Percentiles rank a stretch among this genome's conserved stretches.
Conservation (phyloP, 2,888 invertebrate genomes). For the Chironomus tentans region DNA sequence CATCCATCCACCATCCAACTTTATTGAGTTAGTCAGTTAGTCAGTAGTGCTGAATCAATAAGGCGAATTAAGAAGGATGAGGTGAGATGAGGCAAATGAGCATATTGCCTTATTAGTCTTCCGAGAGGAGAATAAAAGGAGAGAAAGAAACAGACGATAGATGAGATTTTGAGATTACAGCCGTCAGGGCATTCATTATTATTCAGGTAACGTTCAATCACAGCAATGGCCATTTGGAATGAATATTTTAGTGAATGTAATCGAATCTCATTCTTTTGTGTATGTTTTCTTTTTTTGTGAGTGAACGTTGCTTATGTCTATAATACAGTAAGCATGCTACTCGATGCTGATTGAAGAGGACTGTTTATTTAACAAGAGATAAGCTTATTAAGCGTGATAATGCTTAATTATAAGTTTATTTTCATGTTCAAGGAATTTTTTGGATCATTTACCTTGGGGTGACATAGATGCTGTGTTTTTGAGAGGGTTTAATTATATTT, state of each 20-base stretch:
- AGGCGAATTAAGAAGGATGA: background rate
- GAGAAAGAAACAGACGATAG: background rate
- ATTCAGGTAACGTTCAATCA: conserved; percentile 22
- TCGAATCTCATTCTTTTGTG: background rate
- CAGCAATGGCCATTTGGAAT: conserved; percentile 12
- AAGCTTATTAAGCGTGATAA: background rate
- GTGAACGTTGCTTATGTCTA: background rate
- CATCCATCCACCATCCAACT: no score
- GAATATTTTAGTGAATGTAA: conserved; percentile 21
- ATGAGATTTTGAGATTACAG: background rate
- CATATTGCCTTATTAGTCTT: background rate
- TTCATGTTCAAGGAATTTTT: no score
- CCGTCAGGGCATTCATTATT: conserved; percentile 6
- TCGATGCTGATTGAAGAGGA: background rate
- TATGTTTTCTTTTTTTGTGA: background rate
- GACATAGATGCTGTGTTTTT: no score
- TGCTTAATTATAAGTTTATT: background rate
- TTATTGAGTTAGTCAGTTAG: no score
- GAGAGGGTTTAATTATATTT: no score
- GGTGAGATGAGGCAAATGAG: background rate
- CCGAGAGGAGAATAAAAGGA: background rate
- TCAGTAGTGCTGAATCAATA: no score
- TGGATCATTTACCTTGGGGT: no score
- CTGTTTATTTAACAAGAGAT: background rate
- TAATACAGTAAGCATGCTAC: background rate